Base-by-base conservation (phyloP, 2,113 vertebrate species). In the Tenrec ecaudatus region DNA sequence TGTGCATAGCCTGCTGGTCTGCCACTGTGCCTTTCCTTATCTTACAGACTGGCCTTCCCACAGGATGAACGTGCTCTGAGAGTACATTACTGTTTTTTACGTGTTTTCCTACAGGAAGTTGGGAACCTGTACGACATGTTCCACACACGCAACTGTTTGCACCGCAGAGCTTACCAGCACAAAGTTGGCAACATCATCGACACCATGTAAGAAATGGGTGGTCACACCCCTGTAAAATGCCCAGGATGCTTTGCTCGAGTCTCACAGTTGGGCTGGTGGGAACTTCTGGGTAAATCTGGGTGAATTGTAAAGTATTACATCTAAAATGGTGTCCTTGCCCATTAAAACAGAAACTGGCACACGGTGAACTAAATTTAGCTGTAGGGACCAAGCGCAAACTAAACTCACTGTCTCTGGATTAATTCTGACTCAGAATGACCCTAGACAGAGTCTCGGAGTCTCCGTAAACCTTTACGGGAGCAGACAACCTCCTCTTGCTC, bases 41-140 rank as follows among this genome's bases (percentile, higher is more conserved):
- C 25, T 89, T 79, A 53, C 10, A 12, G 38, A 31, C 27, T 82
- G 89, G 6, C 38, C 22, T 68, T 2, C 4, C 85, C 43, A 75
- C 6, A 85, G 66, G n/a, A 17, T 14, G 40, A 47, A 88, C 60
- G 43, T 5, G 47, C 16, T 79, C 22, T 53, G 64, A 94, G 53
- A 25, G 60, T 29, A 11, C 27, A 19, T 77, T 86, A 79, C 68
- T 75, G 79, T 80, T 80, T 78, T 31, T 89, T 87, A 76, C 43
- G 58, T 68, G 9, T 97, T 96, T 93, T 95, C 22, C 71, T 96
- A 84, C 97, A 99, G 99, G 99, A 99, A 93, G 99, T 98, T 94
- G 98, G 97, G 2, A 99, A 99, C 97, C 92, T 99, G 53, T 99
- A 99, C 0, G 99, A 99, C 95, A 98, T 99, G 99, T 99, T 99